Evolutionary conservation across 2,797 vertebrate species (phyloP).

Genomic region (Scleropages formosus): DNA sequence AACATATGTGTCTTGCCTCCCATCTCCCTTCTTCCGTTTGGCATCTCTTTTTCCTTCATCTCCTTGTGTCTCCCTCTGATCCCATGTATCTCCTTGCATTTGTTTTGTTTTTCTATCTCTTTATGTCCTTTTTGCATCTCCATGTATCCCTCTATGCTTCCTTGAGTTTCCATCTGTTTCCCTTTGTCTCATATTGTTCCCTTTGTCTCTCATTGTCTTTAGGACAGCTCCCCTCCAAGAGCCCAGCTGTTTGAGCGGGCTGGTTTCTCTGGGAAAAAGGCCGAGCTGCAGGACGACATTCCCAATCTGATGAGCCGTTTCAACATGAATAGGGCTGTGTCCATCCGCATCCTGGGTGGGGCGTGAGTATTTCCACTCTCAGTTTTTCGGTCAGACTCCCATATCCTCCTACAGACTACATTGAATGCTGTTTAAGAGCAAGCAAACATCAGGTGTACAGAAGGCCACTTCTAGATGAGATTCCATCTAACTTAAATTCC

Average conservation of each 20-base stretch:
- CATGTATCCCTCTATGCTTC: too few relatives aligned
- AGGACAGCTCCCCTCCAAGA: constrained; percentile 61
- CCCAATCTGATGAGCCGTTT: constrained; percentile 74
- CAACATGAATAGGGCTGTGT: constrained; percentile 69
- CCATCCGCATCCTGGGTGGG: constrained; percentile 70
- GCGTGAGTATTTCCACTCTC: constrained; percentile 54
- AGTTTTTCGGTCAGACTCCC: background rate
- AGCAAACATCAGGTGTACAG: too few relatives aligned
- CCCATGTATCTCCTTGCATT: too few relatives aligned
- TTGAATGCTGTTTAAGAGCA: background rate
- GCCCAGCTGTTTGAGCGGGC: constrained; percentile 69
- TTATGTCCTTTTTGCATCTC: too few relatives aligned
- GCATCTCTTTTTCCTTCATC: too few relatives aligned
- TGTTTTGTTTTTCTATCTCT: too few relatives aligned
- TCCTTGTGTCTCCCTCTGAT: too few relatives aligned
- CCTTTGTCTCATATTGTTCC: background rate
- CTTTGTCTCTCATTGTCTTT: background rate
- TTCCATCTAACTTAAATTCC: too few relatives aligned
- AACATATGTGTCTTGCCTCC: too few relatives aligned
- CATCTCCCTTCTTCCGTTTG: too few relatives aligned
- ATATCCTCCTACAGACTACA: background rate
- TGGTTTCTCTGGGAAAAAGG: constrained; percentile 70
- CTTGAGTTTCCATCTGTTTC: too few relatives aligned
- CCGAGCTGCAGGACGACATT: constrained; percentile 72
- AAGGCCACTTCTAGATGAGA: too few relatives aligned